Evolutionary conservation across 2,113 vertebrate species (phyloP).

Genomic region (Sitta europaea): DNA sequence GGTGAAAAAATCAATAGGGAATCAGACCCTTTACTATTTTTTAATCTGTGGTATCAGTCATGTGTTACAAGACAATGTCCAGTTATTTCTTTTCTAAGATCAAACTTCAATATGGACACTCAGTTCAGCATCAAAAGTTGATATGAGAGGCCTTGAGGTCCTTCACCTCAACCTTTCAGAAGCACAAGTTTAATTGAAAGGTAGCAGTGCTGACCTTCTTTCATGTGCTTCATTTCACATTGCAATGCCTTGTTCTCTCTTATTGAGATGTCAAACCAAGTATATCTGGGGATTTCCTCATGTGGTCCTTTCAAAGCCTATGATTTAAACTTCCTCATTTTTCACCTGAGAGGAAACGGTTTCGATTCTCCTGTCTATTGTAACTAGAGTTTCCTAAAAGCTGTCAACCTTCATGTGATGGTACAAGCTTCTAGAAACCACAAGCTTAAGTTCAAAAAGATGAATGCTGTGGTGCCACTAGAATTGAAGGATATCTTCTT

Average conservation of each 20-base stretch:
- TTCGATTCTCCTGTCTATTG: constrained; percentile 2
- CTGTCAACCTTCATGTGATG: neutral
- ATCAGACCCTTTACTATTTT: neutral
- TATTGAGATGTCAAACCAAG: constrained; percentile 37
- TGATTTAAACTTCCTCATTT: constrained; percentile 37
- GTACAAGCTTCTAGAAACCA: neutral
- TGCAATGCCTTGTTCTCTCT: constrained; percentile 11
- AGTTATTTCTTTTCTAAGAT: neutral
- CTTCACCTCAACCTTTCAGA: constrained; percentile 39
- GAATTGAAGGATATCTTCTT: neutral
- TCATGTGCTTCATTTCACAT: constrained; percentile 33
- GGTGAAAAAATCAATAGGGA: neutral
- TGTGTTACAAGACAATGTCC: neutral
- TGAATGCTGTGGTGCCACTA: neutral
- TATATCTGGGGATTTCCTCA: constrained; percentile 8
- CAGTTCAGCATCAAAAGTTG: neutral
- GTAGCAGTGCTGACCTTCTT: constrained; percentile 14
- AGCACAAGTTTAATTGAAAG: constrained; percentile 54
- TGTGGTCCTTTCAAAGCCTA: constrained; percentile 16
- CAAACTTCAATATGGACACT: neutral
- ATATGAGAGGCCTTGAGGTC: neutral
- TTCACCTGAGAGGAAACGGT: neutral
- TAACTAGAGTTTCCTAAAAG: constrained; percentile 31
- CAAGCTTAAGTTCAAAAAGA: neutral
- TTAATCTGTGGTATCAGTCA: neutral